phyloP scores from a whole-genome alignment of 2,888 invertebrate species.

The Axea sp. region DNA sequence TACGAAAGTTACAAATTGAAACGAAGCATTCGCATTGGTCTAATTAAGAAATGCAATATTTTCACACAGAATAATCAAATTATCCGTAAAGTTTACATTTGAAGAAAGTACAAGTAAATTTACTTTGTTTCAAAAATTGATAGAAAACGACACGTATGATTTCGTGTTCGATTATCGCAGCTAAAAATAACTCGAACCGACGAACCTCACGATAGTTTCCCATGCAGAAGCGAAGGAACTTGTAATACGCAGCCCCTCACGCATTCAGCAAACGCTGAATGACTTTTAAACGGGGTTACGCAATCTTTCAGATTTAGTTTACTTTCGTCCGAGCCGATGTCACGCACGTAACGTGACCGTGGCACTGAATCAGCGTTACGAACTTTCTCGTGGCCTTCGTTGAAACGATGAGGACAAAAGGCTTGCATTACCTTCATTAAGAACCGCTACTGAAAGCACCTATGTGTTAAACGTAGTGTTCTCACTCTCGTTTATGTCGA shows the following conservation, averaged over 20 bases:
- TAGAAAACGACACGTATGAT: constrained; percentile 8
- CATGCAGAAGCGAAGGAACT: constrained; percentile 28
- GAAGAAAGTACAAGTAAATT: too few species aligned
- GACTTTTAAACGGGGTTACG: constrained; percentile 73
- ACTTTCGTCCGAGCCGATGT: constrained; percentile 73
- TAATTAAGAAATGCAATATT: too few species aligned
- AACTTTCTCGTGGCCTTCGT: constrained; percentile 74
- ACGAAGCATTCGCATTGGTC: too few species aligned
- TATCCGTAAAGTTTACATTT: too few species aligned
- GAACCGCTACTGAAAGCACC: constrained; percentile 4
- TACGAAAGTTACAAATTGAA: too few species aligned
- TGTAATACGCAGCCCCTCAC: constrained; percentile 46
- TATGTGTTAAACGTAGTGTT: constrained; percentile 10
- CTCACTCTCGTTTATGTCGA: constrained; percentile 17
- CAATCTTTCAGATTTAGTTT: constrained; percentile 75
- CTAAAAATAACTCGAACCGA: constrained; percentile 51
- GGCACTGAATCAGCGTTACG: constrained; percentile 76
- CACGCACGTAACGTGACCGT: constrained; percentile 76
- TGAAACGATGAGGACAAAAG: constrained; percentile 55
- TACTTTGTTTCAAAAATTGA: too few species aligned
- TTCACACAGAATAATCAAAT: too few species aligned
- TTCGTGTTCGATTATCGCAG: constrained; percentile 23
- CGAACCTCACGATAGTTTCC: constrained; percentile 44
- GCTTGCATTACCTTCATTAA: constrained; percentile 49
- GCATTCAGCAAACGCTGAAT: constrained; percentile 65